Base-by-base conservation (phyloP, 2,797 vertebrate genomes). In the Nyctibius grandis region DNA sequence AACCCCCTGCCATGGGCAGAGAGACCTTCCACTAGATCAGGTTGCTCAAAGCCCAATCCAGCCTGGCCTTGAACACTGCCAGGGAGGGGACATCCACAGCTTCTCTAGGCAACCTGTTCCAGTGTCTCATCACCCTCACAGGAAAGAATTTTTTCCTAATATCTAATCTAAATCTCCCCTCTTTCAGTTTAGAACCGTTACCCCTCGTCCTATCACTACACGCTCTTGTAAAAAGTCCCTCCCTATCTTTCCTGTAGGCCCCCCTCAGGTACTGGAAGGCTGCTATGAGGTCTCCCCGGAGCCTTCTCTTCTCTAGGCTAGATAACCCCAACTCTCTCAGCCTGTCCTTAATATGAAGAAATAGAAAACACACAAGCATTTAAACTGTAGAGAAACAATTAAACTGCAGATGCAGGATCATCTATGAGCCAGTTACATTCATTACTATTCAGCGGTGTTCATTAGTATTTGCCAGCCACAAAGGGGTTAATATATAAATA, bases 271-370 rank as follows among this genome's bases (percentile, higher is more conserved):
- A 29, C 13, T 9, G 13, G 3, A n/a, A 64, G 36, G 11, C 50
- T 6, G 14, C 65, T 31, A 1, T 38, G 45, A 70, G 9, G 9
- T 63, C 8, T 51, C 11, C 8, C 11, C 0, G 0, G 31, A 85
- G 8, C 12, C 19, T 47, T 54, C 21, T 38, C 6, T 72, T 51
- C 61, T 44, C 14, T 9, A 42, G 20, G 12, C 22, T 64, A n/a
- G 73, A 44, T 12, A 23, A 22, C 13, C 10, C 7, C 15, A 45
- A 5, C 11, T 33, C 18, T 29, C 14, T 70, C 56, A 75, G 16
- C 6, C 28, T 42, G 22, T 34, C 20, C 23, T 70, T 36, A 45
- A 3, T 20, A 48, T 36, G n/a, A 85, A 88, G 51, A 64, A 78
- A 60, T 9, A 51, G 29, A 91, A 50, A 60, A 38, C 9, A 78